Conservation (phyloP, 2,797 vertebrate species). For the Helarctos malayanus region DNA sequence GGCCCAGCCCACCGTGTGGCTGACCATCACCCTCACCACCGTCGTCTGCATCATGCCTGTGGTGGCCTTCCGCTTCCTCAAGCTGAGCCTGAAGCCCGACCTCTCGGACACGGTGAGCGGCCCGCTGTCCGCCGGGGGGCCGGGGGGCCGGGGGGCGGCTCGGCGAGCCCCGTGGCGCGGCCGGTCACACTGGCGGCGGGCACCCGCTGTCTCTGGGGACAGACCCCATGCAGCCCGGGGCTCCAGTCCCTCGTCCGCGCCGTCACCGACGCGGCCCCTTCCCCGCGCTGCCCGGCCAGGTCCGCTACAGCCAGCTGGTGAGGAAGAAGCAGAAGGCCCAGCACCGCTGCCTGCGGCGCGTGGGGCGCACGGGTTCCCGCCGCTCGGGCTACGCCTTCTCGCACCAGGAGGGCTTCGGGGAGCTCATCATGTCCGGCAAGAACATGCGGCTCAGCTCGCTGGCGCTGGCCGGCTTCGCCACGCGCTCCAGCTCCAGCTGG, state of each 20-base stretch:
- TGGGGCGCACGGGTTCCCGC: slow-evolving; percentile 90
- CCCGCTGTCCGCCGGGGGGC: accelerated
- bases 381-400: slow-evolving; percentile 97
- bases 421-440: slow-evolving; percentile 97
- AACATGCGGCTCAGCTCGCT: slow-evolving; percentile 97
- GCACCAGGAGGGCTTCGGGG: slow-evolving; percentile 97
- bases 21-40: slow-evolving; percentile 95
- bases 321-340: slow-evolving; percentile 94
- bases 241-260: background rate
- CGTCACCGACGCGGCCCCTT: background rate
- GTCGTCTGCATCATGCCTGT: slow-evolving; percentile 96
- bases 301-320: slow-evolving; percentile 96
- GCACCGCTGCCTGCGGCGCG: slow-evolving; percentile 87
- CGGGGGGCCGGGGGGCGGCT: too few species aligned
- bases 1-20: slow-evolving; percentile 95
- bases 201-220: background rate
- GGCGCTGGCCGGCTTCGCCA: slow-evolving; percentile 92
- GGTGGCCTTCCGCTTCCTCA: slow-evolving; percentile 97
- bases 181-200: accelerated
- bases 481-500: slow-evolving; percentile 94
- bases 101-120: slow-evolving; percentile 95
- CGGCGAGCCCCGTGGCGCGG: too few species aligned
- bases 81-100: slow-evolving; percentile 95
- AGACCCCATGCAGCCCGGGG: background rate
- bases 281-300: slow-evolving; percentile 86